These are phyloP conservation scores for Syrphus vitripennis DNA, from an alignment of 2,888 invertebrate genomes.

Conservation along the genomic window DNA sequence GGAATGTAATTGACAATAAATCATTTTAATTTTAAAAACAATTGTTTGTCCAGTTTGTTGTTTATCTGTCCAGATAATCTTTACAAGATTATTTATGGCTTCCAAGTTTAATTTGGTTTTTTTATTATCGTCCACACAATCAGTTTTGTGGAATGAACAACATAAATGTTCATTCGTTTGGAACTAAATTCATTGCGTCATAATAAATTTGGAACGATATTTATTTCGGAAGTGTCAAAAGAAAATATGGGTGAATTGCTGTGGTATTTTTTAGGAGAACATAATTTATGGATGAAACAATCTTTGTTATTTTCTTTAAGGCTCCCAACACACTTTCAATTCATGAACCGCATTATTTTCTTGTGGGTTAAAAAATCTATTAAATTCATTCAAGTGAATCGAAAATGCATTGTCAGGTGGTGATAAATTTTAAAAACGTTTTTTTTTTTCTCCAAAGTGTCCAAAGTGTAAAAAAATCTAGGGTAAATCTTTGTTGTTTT, in stretches of 20 bases:
- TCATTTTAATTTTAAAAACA: not conserved
- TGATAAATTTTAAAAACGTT: not conserved
- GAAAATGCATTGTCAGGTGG: not conserved
- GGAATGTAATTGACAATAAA: not conserved
- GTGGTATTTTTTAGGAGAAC: not conserved
- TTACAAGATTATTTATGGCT: not conserved
- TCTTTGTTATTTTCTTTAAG: not conserved
- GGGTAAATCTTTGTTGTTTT: not conserved
- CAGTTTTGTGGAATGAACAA: not conserved
- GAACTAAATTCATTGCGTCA: constrained; percentile 48
- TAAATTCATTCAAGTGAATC: not conserved
- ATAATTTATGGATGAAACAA: not conserved
- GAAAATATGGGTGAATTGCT: constrained; percentile 28
- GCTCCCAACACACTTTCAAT: not conserved
- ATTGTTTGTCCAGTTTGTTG: not conserved
- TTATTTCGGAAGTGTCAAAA: constrained; percentile 23
- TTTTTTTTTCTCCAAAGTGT: not conserved
- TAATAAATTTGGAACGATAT: constrained; percentile 47
- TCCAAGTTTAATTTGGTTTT: not conserved
- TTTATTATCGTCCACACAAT: not conserved
- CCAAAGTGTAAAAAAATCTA: not conserved
- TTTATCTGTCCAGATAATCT: not conserved
- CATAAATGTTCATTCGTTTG: constrained; percentile 19
- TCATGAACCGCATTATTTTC: not conserved
- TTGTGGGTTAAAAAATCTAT: not conserved